A percentile compares a stretch with the other conserved stretches of the same genome.
These are phyloP conservation scores for Hormaphis cornu DNA, from an alignment of 1,140 invertebrate species.

Conservation along the genomic window DNA sequence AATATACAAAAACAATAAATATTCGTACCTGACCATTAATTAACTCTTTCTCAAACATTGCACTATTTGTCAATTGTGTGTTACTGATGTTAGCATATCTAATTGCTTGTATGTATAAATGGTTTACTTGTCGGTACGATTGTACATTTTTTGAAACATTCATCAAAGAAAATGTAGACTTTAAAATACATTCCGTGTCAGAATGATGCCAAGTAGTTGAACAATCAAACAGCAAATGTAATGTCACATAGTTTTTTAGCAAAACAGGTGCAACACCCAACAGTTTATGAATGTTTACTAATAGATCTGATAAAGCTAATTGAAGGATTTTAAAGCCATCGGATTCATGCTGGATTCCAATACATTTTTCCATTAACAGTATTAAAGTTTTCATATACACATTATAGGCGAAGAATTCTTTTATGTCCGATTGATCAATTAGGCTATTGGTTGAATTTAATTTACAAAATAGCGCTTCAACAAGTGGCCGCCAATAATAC, in stretches of 20 bases:
- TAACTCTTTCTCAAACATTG: conserved; percentile 6
- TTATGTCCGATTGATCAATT: not conserved
- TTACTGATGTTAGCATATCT: not conserved
- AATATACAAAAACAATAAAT: not conserved
- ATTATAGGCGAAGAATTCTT: not conserved
- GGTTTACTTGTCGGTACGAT: not conserved
- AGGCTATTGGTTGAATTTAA: not conserved
- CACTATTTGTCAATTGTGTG: not conserved
- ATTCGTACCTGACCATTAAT: conserved; percentile 19
- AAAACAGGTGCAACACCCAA: not conserved
- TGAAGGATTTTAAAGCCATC: not conserved
- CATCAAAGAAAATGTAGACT: not conserved
- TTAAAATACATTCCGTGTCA: not conserved
- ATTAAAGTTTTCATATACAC: conserved; percentile 19
- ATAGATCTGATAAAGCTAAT: not conserved
- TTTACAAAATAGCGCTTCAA: not conserved
- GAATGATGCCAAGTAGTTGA: conserved; percentile 5
- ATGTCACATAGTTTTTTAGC: not conserved
- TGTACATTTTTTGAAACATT: not conserved
- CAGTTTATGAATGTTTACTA: not conserved
- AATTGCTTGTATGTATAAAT: conserved; percentile 12
- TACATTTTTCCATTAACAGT: not conserved
- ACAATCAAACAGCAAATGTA: conserved; percentile 10
- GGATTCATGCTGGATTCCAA: not conserved
- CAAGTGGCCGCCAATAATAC: not conserved